Evolutionary conservation across 2,797 vertebrate species (phyloP), one percentile per base, ranked within the genome.

Genomic region (Hephaestus fuliginosus): DNA sequence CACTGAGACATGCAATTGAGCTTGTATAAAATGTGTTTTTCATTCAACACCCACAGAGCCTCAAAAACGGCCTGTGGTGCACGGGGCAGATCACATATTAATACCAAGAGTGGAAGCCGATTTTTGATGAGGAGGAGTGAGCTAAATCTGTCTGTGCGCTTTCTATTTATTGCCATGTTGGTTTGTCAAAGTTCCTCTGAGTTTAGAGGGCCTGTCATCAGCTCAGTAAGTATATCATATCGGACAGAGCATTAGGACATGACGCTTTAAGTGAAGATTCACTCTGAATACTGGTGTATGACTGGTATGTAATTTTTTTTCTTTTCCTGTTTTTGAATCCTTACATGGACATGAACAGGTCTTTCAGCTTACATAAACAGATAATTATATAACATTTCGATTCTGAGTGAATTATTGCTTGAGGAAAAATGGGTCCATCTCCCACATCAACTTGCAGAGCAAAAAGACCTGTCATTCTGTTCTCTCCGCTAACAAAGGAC

Each of bases 401-500:
- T 12, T 64, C 1, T 22, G 53, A 28, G 36, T 53, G 28, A 28
- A 55, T 43, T 60, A 3, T 13, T n/a, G 57, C 72, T 17, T 28
- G 3, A 25, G 41, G 28, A 36, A 43, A 25, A 74, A 62, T 12
- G 0, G 22, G 14, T 46, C 22, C 3, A 18, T 36, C 61, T 72
- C 49, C 60, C 9, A 44, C 53, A 13, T 33, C 8, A 22, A 33
- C 62, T 14, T 61, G 13, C 53, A 25, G 10, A 57, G 18, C 4
- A 14, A 28, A 56, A 58, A 62, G 7, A 65, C 18, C 71, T 20
- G 58, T 58, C 74, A 66, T 30, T 12, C 33, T 30, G 7, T 60
- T 81, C 36, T 33, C 41, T n/a, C 22, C 1, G 65, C 39, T 22
- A 33, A 85, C 53, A 75, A 80, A 70, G 46, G 20, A 78, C 25